Base-by-base conservation (phyloP, 2,888 invertebrate genomes). In the Brachyptera putata region DNA sequence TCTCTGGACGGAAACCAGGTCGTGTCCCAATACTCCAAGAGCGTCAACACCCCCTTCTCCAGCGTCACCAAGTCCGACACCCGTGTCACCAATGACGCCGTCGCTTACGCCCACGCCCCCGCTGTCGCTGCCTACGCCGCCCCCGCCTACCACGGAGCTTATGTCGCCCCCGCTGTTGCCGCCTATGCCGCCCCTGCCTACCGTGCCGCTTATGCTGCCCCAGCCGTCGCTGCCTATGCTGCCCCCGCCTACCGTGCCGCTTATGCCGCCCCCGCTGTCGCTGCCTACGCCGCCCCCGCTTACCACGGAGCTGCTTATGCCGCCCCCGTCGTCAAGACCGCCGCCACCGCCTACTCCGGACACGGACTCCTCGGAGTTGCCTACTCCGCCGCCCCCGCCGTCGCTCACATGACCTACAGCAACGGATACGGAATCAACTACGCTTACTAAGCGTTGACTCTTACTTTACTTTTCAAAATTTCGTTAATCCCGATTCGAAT, bases 331-430 rank as follows among this genome's bases (percentile, higher is more conserved):
- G 65, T 62, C 39, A 64, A 37, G 55, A n/a, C 25, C 30, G 63
- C 63, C 56, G 65, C 64, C 41, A 59, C 60, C 43, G 56, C 34
- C 46, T 21, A n/a, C 56, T 30, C 59, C 61, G 62, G 62, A 65
- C n/a, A 56, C 53, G 61, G 62, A 14, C 77, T 81, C 39, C 74
- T 82, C n/a, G 82, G 82, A 37, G 80, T 82, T 16, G 80, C 82
- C 1, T 83, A 82, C 68, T 80, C 82, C 13, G 79, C 82, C 30
- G 81, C 83, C 13, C 80, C 83, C 9, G 77, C 80, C 14, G 83
- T 83, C 1, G 80, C 82, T n/a, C 82, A 82, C 72, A 80, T 82
- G 77, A 77, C 78, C 46, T 83, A 81, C 73, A 72, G 77, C 59
- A 80, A 80, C 67, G 80, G 80, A 66, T 75, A 80, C 34, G 81